Evolutionary conservation across 2,113 vertebrate species (phyloP).

Genomic region (Nothobranchius kuhntae): DNA sequence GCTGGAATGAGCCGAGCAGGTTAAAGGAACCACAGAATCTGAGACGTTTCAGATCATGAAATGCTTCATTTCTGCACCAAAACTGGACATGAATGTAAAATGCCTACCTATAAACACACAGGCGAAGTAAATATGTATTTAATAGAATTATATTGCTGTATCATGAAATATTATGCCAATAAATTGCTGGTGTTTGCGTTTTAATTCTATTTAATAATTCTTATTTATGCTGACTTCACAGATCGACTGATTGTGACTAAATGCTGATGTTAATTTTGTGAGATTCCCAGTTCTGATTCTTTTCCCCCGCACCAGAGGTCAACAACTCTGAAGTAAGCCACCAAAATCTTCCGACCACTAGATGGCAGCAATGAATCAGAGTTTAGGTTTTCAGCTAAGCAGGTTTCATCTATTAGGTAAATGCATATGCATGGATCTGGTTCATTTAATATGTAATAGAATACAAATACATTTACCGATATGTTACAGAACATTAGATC

Average conservation of each 20-base stretch:
- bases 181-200: slow-evolving; percentile 71
- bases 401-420: too few species aligned
- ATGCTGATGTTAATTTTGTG: not conserved
- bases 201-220: not conserved
- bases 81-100: slow-evolving; percentile 68
- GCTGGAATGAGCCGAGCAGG: not conserved
- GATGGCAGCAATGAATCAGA: slow-evolving; percentile 17
- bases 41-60: slow-evolving; percentile 18
- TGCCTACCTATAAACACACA: slow-evolving; percentile 57
- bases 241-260: not conserved
- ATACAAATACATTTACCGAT: too few species aligned
- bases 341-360: slow-evolving; percentile 20
- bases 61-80: slow-evolving; percentile 57
- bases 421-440: too few species aligned
- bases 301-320: too few species aligned
- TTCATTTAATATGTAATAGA: too few species aligned
- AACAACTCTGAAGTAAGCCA: too few species aligned
- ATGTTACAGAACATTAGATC: too few species aligned
- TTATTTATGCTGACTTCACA: not conserved
- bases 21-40: slow-evolving; percentile 13
- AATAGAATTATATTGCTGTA: slow-evolving; percentile 59
- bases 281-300: not conserved
- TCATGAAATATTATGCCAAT: slow-evolving; percentile 63
- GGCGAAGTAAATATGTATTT: slow-evolving; percentile 63
- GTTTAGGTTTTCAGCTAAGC: not conserved